phyloP scores from a whole-genome alignment of 1,140 invertebrate genomes.

The Radopholus similis region DNA sequence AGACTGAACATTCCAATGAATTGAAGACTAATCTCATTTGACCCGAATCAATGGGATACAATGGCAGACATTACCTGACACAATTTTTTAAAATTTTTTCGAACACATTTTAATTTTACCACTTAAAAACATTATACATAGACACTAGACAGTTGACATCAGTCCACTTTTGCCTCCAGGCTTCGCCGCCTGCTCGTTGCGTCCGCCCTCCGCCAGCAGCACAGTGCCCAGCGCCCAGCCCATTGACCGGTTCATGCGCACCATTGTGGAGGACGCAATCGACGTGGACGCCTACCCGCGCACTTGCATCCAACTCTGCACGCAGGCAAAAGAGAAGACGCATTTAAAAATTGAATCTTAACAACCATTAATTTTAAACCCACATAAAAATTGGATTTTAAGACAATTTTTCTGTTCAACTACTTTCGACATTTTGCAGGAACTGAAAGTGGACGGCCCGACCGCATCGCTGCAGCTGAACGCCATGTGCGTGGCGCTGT shows the following conservation, averaged over 20 bases:
- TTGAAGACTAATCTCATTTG: too few species aligned
- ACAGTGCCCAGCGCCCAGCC: not conserved
- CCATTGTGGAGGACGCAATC: constrained; percentile 27
- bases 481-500: constrained; percentile 24
- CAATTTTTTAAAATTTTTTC: not conserved
- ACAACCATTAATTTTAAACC: constrained; percentile 9
- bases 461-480: constrained; percentile 14
- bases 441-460: constrained; percentile 20
- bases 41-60: too few species aligned
- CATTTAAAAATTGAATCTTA: constrained; percentile 4
- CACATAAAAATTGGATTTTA: too few species aligned
- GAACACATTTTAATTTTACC: not conserved
- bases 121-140: too few species aligned
- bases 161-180: not conserved
- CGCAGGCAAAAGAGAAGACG: constrained; percentile 11
- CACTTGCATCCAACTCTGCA: constrained; percentile 23
- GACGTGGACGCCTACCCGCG: constrained; percentile 32
- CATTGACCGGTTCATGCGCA: constrained; percentile 13
- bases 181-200: not conserved
- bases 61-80: too few species aligned
- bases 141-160: not conserved
- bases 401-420: too few species aligned
- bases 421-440: too few species aligned
- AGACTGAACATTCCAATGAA: too few species aligned
- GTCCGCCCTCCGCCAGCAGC: not conserved